Evolutionary conservation across 1,140 invertebrate species (phyloP), one percentile per base, ranked within the genome.

Genomic region (Macrostomum lignano): DNA sequence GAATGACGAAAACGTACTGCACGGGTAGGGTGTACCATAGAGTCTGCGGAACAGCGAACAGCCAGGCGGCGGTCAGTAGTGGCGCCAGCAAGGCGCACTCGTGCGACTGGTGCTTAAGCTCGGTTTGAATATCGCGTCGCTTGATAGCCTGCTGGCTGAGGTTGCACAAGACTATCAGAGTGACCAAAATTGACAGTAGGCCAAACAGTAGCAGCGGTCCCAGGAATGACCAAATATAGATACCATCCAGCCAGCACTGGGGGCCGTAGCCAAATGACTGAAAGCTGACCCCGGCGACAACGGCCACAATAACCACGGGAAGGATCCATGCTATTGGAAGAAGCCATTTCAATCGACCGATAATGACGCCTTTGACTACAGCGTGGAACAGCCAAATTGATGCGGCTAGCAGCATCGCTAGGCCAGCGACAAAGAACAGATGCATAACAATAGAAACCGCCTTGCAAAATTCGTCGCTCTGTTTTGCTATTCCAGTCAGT

Each of bases 291-390:
- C 26, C 26, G 19, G 26, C 26, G 19, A 17, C 19, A 15, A 3
- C 19, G 19, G 3, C 26, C 9, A 28, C 9, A 3, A 28, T 28
- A 15, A 28, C 19, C 5, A 28, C 19, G 15, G 26, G 26, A 15
- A 28, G 36, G 45, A 48, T 47, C 41, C 44, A 52, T 9, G 40
- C 36, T 13, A 52, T 32, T 9, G 40, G 40, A 5, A 40, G 13
- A 35, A 48, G 50, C 7, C 38, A 38, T 3, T 35, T 33, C 10
- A 49, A 32, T 21, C 39, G 39, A 2, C 49, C 49, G 3, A 43
- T 47, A 11, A 49, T 39, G 11, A 44, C 35, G 10, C 49, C 49
- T 31, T 39, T 33, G n/a, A 42, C 44, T 24, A 52, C 44, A 5
- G 47, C 46, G 3, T 31, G 38, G 36, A 49, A 51, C 1, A 44